phyloP scores from a whole-genome alignment of 2,888 invertebrate genomes.

The Electrophaes corylata region DNA sequence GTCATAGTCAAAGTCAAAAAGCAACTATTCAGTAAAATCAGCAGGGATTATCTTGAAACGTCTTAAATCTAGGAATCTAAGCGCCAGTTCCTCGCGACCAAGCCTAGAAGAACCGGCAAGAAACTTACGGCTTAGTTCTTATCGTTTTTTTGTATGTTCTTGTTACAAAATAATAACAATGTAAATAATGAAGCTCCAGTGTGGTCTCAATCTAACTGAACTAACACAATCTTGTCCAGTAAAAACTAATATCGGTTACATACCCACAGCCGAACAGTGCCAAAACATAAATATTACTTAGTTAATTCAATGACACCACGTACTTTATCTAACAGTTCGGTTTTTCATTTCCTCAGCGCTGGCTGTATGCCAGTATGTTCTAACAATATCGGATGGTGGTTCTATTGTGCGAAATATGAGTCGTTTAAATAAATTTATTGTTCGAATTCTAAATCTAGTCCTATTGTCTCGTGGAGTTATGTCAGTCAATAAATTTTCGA shows the following conservation, averaged over 20 bases:
- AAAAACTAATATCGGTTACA: conserved; percentile 4
- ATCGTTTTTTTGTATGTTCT: no score
- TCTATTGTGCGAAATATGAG: conserved; percentile 26
- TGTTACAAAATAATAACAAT: no score
- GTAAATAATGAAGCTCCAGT: no score
- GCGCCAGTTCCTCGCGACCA: no score
- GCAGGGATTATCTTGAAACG: no score
- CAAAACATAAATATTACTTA: conserved; percentile 23
- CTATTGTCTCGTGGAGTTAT: conserved; percentile 29
- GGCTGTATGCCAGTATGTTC: conserved; percentile 23
- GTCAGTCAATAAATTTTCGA: conserved; percentile 19
- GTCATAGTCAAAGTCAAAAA: no score
- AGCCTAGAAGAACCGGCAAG: no score
- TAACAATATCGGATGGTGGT: conserved; percentile 16
- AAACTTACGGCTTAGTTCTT: no score
- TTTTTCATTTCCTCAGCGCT: conserved; percentile 22
- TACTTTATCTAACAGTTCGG: conserved; percentile 25
- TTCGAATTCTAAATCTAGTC: conserved; percentile 23
- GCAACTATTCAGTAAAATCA: no score
- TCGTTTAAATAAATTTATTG: conserved; percentile 29
- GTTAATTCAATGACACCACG: conserved; percentile 26
- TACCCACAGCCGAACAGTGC: conserved; percentile 10
- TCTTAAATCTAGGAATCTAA: no score
- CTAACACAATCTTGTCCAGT: neutral
- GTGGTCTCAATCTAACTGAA: conserved; percentile 2